Evolutionary conservation across 1,140 invertebrate genomes (phyloP).

Genomic region (Saxidomus purpurata): DNA sequence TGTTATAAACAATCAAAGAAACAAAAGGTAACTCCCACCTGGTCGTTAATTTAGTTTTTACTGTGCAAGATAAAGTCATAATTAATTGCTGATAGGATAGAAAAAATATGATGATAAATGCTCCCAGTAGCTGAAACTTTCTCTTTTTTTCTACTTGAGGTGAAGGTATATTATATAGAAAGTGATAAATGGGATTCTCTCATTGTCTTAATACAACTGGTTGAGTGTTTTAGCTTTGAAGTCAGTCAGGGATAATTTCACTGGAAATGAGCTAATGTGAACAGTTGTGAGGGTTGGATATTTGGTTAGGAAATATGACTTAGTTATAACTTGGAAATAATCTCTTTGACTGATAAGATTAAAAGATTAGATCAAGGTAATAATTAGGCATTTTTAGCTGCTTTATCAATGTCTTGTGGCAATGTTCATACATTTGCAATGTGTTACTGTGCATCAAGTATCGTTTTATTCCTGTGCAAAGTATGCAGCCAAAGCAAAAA

Average conservation of each 20-base stretch:
- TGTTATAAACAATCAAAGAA: slow-evolving; percentile 9
- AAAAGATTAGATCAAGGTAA: slow-evolving; percentile 5
- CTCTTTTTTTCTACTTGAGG: background rate
- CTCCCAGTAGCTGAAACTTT: background rate
- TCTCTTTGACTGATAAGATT: background rate
- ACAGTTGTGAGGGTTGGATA: background rate
- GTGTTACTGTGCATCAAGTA: background rate
- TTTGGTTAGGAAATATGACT: background rate
- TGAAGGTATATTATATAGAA: background rate
- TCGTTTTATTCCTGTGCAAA: no score
- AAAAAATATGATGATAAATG: background rate
- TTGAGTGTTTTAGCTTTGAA: background rate
- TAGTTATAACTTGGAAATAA: background rate
- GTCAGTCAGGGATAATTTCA: background rate
- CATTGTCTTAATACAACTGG: background rate
- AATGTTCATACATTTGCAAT: background rate
- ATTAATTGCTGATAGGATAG: slow-evolving; percentile 3
- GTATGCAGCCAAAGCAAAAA: no score
- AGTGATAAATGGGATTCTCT: background rate
- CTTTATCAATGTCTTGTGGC: background rate
- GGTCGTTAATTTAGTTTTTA: background rate
- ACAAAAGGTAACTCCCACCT: background rate
- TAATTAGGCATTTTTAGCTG: background rate
- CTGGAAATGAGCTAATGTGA: background rate
- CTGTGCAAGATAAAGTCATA: slow-evolving; percentile 12